Evolutionary conservation across 2,797 vertebrate species (phyloP).

Genomic region (Acanthurus leucopareius): DNA sequence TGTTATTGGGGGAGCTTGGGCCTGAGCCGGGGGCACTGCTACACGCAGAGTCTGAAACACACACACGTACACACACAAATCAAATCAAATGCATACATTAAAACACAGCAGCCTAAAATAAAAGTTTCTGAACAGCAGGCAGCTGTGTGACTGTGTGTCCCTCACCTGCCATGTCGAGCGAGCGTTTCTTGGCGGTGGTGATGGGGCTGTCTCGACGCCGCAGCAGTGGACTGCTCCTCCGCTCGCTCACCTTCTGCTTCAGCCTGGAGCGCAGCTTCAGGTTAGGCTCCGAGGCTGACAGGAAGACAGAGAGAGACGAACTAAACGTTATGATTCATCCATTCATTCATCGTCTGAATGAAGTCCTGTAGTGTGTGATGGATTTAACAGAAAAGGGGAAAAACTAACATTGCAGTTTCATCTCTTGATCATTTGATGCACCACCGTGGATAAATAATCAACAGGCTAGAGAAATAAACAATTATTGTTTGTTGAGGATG

Average conservation of each 20-base stretch:
- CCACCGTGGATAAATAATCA: too few species aligned
- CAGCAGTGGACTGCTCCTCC: conserved; percentile 94
- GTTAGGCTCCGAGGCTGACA: conserved; percentile 95
- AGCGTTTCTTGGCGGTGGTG: conserved; percentile 93
- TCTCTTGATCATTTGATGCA: too few species aligned
- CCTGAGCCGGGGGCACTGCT: conserved; percentile 96
- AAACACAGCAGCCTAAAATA: not conserved
- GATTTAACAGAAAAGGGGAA: not conserved
- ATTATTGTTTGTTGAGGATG: too few species aligned
- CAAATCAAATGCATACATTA: conserved; percentile 15
- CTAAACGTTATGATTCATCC: not conserved
- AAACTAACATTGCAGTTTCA: not conserved
- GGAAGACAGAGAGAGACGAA: not conserved
- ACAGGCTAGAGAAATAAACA: too few species aligned
- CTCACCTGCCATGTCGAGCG: conserved; percentile 92
- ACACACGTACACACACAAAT: conserved; percentile 13
- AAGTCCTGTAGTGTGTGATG: not conserved
- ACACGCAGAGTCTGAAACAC: conserved; percentile 91
- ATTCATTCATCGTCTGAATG: conserved; percentile 9
- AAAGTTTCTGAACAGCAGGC: not conserved
- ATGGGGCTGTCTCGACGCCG: conserved; percentile 92
- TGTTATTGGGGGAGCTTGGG: conserved; percentile 97
- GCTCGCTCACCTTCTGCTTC: conserved; percentile 97
- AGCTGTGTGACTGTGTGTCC: not conserved
- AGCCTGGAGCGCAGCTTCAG: conserved; percentile 95